These are phyloP conservation scores for Rhopalosiphum nymphaeae DNA, from an alignment of 2,888 invertebrate species.

Conservation along the genomic window DNA sequence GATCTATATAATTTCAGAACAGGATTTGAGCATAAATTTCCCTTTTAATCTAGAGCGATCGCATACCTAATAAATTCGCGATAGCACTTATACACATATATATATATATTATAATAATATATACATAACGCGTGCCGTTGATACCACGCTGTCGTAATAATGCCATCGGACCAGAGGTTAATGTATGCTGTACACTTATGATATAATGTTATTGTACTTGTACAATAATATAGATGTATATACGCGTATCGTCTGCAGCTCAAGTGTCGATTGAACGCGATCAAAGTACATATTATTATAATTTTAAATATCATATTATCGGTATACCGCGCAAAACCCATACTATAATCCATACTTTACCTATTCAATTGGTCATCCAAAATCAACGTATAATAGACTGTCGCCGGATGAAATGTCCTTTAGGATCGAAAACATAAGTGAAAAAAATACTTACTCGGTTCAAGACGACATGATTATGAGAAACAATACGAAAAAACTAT, in stretches of 20 bases:
- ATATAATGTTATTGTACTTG: not conserved
- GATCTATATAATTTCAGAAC: slow-evolving; percentile 3
- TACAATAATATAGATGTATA: not conserved
- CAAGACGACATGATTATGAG: too few species aligned
- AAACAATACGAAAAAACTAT: not conserved
- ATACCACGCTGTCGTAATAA: not conserved
- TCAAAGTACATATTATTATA: not conserved
- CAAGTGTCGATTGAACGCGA: not conserved
- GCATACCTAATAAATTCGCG: not conserved
- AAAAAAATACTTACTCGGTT: not conserved
- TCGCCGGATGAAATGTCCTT: not conserved
- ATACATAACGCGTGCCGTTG: not conserved
- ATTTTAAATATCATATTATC: not conserved
- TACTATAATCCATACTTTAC: not conserved
- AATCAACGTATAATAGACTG: not conserved
- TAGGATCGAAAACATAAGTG: not conserved
- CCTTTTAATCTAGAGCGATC: not conserved
- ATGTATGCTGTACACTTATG: not conserved
- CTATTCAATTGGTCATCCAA: not conserved
- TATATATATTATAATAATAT: not conserved
- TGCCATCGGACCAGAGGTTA: not conserved
- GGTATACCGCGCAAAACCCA: not conserved
- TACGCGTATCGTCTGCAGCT: not conserved
- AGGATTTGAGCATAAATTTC: slow-evolving; percentile 4
- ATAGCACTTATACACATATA: not conserved